Percentiles rank a stretch among this genome's conserved stretches.
phyloP scores from a whole-genome alignment of 2,113 vertebrate species.

The Emydocephalus ijimae region DNA sequence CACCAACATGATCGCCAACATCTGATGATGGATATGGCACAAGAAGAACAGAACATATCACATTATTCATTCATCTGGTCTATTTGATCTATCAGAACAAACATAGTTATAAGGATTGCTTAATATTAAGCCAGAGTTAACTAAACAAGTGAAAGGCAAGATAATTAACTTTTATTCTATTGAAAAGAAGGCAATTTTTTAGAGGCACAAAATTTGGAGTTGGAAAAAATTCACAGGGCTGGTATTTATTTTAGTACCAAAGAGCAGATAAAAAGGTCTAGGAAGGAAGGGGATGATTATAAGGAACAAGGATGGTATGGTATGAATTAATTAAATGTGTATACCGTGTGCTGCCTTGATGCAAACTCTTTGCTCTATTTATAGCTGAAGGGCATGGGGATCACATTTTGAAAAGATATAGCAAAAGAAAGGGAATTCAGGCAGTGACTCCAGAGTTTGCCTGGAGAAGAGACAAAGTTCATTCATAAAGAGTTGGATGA shows the following conservation, averaged over 20 bases:
- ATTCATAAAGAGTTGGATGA: neutral
- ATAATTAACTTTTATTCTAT: constrained; percentile 41
- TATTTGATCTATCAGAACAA: constrained; percentile 23
- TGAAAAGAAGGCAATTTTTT: constrained; percentile 20
- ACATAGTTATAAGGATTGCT: constrained; percentile 36
- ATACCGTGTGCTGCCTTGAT: neutral
- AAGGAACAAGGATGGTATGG: neutral
- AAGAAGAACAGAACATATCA: constrained; percentile 9
- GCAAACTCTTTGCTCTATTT: neutral
- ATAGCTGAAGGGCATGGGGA: neutral
- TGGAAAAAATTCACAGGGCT: neutral
- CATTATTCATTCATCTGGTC: constrained; percentile 35
- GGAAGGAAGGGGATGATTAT: constrained; percentile 13
- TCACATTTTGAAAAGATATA: neutral
- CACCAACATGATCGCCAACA: too few relatives aligned
- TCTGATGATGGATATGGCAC: too few relatives aligned
- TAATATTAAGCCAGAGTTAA: constrained; percentile 37
- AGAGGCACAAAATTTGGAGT: constrained; percentile 22
- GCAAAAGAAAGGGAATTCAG: neutral
- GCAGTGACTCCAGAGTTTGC: neutral
- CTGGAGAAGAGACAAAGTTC: neutral
- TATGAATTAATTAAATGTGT: constrained; percentile 41
- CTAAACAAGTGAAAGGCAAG: constrained; percentile 33
- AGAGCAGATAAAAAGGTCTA: constrained; percentile 26
- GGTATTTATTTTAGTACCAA: constrained; percentile 23